phyloP scores from a whole-genome alignment of 2,797 vertebrate genomes.

The Oryzias dopingdopingensis region DNA sequence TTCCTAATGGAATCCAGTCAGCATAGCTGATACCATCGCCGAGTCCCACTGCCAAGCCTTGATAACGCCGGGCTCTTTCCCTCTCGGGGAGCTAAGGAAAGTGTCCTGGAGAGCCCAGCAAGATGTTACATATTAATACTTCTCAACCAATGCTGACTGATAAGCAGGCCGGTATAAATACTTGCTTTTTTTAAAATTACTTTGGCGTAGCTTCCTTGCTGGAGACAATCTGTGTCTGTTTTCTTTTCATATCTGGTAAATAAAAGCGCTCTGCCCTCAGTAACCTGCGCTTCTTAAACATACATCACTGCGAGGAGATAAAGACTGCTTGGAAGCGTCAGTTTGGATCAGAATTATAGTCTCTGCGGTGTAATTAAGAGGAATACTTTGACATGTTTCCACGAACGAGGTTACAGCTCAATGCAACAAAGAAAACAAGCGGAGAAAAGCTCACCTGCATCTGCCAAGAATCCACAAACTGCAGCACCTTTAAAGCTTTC shows the following conservation, averaged over 20 bases:
- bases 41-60: conserved; percentile 61
- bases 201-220: conserved; percentile 36
- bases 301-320: conserved; percentile 15
- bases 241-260: conserved; percentile 35
- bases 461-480: not conserved
- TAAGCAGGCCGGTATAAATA: conserved; percentile 65
- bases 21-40: conserved; percentile 69
- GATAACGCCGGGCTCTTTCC: conserved; percentile 67
- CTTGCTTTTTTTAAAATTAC: conserved; percentile 43
- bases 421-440: not conserved
- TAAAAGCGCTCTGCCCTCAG: conserved; percentile 48
- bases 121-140: conserved; percentile 79
- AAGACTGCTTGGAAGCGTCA: not conserved
- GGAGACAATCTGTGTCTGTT: conserved; percentile 49
- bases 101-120: conserved; percentile 70
- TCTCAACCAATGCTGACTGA: conserved; percentile 65
- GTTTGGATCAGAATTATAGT: not conserved
- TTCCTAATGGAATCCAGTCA: conserved; percentile 78
- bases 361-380: not conserved
- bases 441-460: not conserved
- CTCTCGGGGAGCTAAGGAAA: conserved; percentile 53
- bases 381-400: not conserved
- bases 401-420: not conserved
- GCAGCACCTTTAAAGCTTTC: not conserved
- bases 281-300: conserved; percentile 38